Evolutionary conservation across 92 coral and sea anemone species (phyloP), one percentile per base, ranked within the genome.

Genomic region (Palythoa grandiflora): DNA sequence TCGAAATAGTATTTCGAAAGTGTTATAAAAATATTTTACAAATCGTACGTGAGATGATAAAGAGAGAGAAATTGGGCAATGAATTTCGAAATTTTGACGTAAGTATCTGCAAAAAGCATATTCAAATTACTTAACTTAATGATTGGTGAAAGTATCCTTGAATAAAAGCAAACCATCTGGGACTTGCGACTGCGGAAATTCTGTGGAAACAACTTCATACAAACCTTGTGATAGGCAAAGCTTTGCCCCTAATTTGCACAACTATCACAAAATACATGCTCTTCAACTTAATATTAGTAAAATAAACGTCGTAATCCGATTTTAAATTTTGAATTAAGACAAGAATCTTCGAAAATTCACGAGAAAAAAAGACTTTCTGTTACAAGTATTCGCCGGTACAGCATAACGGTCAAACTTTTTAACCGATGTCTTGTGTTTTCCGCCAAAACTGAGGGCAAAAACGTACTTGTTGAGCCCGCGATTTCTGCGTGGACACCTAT

Each of bases 401-500:
- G 60, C 60, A 54, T 54, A 54, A 54, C 60, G 60, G 60, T 54
- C 60, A 54, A 54, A 54, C 60, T 54, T 54, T 54, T 54, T 54
- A 61, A 61, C 68, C 68, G 68, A 14, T 6, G 36, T 61, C 68
- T 61, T 17, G 68, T 61, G 68, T 61, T 61, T 61, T 61, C 68
- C 68, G 68, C 68, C 20, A 15, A 61, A 61, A 61, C 20, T 61
- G 60, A 54, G 60, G 60, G 60, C 60, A 54, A 54, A 54, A 61
- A 17, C 20, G 68, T 61, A 61, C 20, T 61, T 61, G 20, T 61
- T 61, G 68, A 61, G 68, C 68, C 68, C 68, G 68, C 68, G 68
- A 61, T 61, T 61, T 61, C 68, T 61, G 68, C 68, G 60, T 54
- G 60, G 60, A 54, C 60, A 54, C 68, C n/a, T n/a, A n/a, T n/a